A percentile compares a stretch with the other conserved stretches of the same genome.
Conservation (phyloP, 2,113 vertebrate genomes). For the Nipponia nippon region DNA sequence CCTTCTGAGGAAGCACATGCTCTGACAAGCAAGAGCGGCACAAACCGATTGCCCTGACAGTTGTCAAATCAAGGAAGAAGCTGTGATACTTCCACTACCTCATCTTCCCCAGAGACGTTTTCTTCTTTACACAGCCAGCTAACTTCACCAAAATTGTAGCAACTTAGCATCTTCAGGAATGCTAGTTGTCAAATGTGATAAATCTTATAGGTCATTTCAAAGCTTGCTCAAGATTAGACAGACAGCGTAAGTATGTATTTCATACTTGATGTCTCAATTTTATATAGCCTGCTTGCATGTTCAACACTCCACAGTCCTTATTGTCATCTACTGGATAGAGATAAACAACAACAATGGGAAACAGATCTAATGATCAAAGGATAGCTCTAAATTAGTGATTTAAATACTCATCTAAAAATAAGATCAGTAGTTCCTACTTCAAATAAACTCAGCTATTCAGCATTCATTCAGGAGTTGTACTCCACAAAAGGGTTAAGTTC, state of each 20-base stretch:
- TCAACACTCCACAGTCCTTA: neutral
- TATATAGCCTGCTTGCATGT: neutral
- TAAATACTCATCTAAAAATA: neutral
- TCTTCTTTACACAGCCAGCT: neutral
- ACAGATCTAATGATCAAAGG: neutral
- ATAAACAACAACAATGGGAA: neutral
- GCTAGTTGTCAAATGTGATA: neutral
- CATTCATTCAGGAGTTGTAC: neutral
- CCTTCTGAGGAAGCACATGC: neutral
- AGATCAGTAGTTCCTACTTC: neutral
- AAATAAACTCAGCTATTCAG: neutral
- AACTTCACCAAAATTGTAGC: neutral
- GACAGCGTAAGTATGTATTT: neutral
- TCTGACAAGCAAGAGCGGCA: neutral
- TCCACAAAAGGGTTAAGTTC: neutral
- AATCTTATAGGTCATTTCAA: neutral
- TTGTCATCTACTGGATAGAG: neutral
- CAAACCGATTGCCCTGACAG: neutral
- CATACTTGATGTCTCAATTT: neutral
- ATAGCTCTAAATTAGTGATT: neutral
- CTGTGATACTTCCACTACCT: neutral
- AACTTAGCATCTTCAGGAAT: neutral
- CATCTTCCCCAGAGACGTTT: neutral
- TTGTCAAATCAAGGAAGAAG: neutral
- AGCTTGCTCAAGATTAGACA: neutral